These are phyloP conservation scores for Biston betularia DNA, from an alignment of 2,888 invertebrate genomes.

Conservation along the genomic window DNA sequence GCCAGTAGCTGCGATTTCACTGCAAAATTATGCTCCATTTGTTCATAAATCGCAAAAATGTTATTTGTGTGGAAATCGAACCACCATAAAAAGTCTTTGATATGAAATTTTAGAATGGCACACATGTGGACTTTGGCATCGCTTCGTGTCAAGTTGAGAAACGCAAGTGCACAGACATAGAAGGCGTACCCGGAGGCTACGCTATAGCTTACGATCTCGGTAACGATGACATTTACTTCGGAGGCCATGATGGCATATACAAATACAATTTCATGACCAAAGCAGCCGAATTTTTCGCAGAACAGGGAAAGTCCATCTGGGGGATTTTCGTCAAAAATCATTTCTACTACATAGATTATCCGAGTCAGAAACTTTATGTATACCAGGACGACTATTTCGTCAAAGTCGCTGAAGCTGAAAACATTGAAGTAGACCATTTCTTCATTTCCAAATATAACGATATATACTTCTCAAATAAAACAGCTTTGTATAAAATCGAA, in stretches of 20 bases:
- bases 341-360: constrained; percentile 78
- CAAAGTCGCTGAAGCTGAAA: constrained; percentile 62
- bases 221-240: constrained; percentile 77
- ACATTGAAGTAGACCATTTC: constrained; percentile 71
- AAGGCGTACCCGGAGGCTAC: constrained; percentile 69
- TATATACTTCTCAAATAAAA: constrained; percentile 72
- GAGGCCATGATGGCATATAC: constrained; percentile 78
- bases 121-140: constrained; percentile 67
- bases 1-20: no score
- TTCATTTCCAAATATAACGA: constrained; percentile 65
- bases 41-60: no score
- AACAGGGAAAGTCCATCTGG: constrained; percentile 75
- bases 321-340: constrained; percentile 66
- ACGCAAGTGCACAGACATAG: constrained; percentile 55
- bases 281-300: constrained; percentile 70
- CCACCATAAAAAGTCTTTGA: no score
- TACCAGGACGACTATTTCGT: constrained; percentile 65
- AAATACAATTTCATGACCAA: constrained; percentile 72
- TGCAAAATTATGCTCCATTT: no score
- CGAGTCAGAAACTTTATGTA: constrained; percentile 66
- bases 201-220: constrained; percentile 72
- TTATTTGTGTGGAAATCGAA: no score
- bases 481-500: constrained; percentile 74
- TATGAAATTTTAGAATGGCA: constrained; percentile 48
- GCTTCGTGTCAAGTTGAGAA: constrained; percentile 63